phyloP scores from a whole-genome alignment of 2,113 vertebrate genomes.

The Pseudorhombus dupliciocellatus region DNA sequence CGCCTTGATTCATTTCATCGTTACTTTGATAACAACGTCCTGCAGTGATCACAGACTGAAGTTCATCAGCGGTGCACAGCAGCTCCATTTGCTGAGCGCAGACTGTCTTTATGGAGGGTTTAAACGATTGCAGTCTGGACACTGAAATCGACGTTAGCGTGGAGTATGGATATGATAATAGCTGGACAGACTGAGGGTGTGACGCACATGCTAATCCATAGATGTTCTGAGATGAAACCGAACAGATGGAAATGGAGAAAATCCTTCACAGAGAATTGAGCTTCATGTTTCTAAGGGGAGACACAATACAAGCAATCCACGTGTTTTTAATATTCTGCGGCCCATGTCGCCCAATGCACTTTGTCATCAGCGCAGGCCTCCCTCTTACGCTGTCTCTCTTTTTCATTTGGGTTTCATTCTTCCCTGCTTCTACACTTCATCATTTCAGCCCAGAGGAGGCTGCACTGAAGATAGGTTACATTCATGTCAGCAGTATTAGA shows the following conservation, averaged over 20 bases:
- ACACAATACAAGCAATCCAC: constrained; percentile 5
- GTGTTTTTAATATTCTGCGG: constrained; percentile 25
- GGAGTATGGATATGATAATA: constrained; percentile 4
- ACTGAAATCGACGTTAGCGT: constrained; percentile 51
- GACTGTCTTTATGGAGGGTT: constrained; percentile 19
- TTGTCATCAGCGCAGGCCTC: background rate
- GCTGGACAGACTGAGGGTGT: background rate
- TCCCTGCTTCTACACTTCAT: constrained; percentile 9
- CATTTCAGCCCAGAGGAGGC: constrained; percentile 20
- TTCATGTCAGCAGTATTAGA: constrained; percentile 44
- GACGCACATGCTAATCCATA: constrained; percentile 23
- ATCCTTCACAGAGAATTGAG: background rate
- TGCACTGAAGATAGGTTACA: constrained; percentile 26
- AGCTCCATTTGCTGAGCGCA: constrained; percentile 9
- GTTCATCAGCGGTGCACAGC: constrained; percentile 14
- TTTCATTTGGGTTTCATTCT: constrained; percentile 10
- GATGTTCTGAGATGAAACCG: background rate
- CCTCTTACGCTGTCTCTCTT: constrained; percentile 3
- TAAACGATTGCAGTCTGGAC: constrained; percentile 22
- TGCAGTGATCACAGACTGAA: background rate
- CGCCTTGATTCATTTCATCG: background rate
- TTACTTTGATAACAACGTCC: background rate
- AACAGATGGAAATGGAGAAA: background rate
- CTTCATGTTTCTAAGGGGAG: background rate
- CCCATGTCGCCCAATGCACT: background rate